Evolutionary conservation across 2,888 invertebrate species (phyloP).

Genomic region (Macroteleia sp.): DNA sequence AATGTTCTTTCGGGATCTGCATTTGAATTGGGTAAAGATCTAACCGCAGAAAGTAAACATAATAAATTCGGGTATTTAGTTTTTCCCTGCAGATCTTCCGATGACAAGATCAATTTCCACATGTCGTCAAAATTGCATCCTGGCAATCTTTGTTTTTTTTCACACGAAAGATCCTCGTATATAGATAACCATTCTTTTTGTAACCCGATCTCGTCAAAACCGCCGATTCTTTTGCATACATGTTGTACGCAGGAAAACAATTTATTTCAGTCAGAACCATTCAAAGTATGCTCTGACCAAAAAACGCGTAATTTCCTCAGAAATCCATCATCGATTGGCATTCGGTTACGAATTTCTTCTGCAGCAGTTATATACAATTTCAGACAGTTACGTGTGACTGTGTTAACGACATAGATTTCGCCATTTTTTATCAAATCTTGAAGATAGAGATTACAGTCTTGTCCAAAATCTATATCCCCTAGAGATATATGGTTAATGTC

Average conservation of each 20-base stretch:
- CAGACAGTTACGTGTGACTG: background rate
- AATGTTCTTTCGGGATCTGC: too few species aligned
- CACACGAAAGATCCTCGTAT: background rate
- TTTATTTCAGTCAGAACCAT: background rate
- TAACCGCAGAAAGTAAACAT: too few species aligned
- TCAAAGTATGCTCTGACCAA: background rate
- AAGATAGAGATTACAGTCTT: background rate
- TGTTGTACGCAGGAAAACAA: background rate
- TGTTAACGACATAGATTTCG: background rate
- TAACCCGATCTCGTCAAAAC: background rate
- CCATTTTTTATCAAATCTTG: background rate
- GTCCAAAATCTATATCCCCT: background rate
- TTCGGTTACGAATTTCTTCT: conserved; percentile 14
- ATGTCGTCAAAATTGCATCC: too few species aligned
- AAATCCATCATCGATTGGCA: conserved; percentile 15
- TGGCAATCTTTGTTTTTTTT: too few species aligned
- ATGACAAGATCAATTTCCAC: too few species aligned
- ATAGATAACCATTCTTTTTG: conserved; percentile 2
- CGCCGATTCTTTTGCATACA: conserved; percentile 1
- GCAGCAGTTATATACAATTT: conserved; percentile 1
- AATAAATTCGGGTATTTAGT: too few species aligned
- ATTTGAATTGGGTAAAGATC: too few species aligned
- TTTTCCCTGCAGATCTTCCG: too few species aligned
- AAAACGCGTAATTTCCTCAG: conserved; percentile 1
- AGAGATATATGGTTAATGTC: too few species aligned